Percentiles rank a stretch among this genome's conserved stretches.
Conservation (phyloP, 2,797 vertebrate genomes). For the Melopsittacus undulatus region DNA sequence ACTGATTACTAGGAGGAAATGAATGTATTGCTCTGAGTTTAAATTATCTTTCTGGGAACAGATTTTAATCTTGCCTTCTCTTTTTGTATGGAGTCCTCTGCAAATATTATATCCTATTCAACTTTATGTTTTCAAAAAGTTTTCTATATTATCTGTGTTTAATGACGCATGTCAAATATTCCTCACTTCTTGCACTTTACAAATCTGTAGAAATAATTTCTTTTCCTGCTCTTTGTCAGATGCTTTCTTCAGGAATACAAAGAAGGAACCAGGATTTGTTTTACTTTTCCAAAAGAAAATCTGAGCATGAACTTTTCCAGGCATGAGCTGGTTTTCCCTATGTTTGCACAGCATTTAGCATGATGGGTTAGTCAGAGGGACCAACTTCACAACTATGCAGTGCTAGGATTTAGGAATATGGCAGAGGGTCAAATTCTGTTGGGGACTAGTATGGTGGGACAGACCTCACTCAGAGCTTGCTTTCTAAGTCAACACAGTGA, state of each 20-base stretch:
- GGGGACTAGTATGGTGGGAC: neutral
- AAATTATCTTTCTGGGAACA: neutral
- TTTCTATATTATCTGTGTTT: neutral
- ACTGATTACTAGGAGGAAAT: neutral
- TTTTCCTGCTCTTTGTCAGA: neutral
- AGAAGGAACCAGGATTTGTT: neutral
- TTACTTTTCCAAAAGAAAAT: neutral
- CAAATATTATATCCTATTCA: neutral
- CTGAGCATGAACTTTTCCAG: neutral
- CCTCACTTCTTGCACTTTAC: neutral
- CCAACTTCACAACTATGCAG: fast-evolving
- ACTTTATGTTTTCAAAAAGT: neutral
- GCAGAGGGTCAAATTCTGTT: neutral
- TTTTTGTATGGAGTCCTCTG: neutral
- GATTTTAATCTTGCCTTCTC: neutral
- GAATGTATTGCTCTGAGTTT: neutral
- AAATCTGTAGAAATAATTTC: neutral
- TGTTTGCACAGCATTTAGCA: neutral
- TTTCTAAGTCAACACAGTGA: neutral
- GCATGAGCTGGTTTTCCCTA: neutral
- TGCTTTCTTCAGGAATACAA: neutral
- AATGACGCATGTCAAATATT: neutral
- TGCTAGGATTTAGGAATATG: neutral
- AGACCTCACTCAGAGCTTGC: neutral
- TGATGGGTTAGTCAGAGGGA: neutral